These are phyloP conservation scores for Brachypterus glaber DNA, from an alignment of 2,888 invertebrate species.

Conservation along the genomic window DNA sequence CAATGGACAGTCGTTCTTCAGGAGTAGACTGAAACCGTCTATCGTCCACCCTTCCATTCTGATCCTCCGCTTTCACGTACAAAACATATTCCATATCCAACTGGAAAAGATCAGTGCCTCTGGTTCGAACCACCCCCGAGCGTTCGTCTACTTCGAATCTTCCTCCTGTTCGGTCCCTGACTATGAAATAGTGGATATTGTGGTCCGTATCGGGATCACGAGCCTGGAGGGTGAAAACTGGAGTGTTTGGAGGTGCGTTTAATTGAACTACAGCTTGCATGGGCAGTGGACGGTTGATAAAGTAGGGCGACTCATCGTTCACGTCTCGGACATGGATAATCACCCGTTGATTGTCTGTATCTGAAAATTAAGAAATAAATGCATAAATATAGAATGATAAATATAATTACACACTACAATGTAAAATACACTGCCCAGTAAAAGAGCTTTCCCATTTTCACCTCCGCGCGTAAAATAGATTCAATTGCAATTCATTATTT, in stretches of 20 bases:
- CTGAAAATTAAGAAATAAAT: constrained; percentile 48
- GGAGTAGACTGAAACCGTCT: constrained; percentile 82
- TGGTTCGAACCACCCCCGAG: constrained; percentile 84
- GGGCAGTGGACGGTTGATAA: constrained; percentile 92
- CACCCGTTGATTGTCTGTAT: constrained; percentile 90
- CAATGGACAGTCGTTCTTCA: constrained; percentile 85
- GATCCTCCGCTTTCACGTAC: constrained; percentile 93
- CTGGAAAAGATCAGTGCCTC: constrained; percentile 86
- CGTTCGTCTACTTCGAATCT: constrained; percentile 59
- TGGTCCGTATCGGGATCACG: constrained; percentile 94
- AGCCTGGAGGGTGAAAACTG: constrained; percentile 95
- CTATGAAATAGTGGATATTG: constrained; percentile 92
- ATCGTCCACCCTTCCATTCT: constrained; percentile 87
- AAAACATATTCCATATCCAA: constrained; percentile 93
- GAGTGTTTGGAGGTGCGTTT: constrained; percentile 90
- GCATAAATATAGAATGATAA: too few species aligned
- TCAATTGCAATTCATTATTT: too few species aligned
- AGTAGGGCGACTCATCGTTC: constrained; percentile 94
- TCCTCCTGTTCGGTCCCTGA: constrained; percentile 76
- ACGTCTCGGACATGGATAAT: constrained; percentile 92
- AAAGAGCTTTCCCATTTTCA: too few species aligned
- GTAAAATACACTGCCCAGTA: too few species aligned
- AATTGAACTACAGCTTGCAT: constrained; percentile 96
- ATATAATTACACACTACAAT: too few species aligned
- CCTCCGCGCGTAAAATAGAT: too few species aligned